phyloP scores from a whole-genome alignment of 2,888 invertebrate genomes.

The Polyommatus icarus region DNA sequence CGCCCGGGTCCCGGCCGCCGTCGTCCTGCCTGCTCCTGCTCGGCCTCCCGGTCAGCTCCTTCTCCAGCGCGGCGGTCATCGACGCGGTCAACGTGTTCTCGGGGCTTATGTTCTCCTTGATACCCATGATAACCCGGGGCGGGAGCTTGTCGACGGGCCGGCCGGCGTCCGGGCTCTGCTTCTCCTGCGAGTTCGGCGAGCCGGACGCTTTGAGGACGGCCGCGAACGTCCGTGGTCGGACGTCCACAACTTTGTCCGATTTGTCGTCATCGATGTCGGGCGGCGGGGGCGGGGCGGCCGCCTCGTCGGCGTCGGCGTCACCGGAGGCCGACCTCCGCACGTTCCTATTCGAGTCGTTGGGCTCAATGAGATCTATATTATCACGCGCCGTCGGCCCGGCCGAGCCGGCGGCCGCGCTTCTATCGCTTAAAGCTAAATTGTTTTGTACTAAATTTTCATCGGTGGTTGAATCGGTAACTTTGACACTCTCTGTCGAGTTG shows the following conservation, averaged over 20 bases:
- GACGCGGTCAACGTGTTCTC: slow-evolving; percentile 79
- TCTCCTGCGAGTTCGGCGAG: slow-evolving; percentile 68
- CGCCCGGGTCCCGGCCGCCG: slow-evolving; percentile 51
- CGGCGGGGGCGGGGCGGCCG: slow-evolving; percentile 40
- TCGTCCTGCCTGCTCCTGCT: slow-evolving; percentile 54
- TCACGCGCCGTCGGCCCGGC: slow-evolving; percentile 55
- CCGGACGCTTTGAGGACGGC: slow-evolving; percentile 71
- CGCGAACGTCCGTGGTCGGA: slow-evolving; percentile 67
- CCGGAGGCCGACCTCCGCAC: slow-evolving; percentile 40
- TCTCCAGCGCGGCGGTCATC: slow-evolving; percentile 64
- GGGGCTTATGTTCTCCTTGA: slow-evolving; percentile 83
- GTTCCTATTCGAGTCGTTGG: slow-evolving; percentile 65
- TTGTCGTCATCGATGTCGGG: slow-evolving; percentile 50
- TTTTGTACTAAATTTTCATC: slow-evolving; percentile 77
- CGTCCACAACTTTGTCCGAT: slow-evolving; percentile 51
- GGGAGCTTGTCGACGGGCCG: slow-evolving; percentile 75
- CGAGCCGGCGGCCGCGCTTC: slow-evolving; percentile 51
- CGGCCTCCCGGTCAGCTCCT: slow-evolving; percentile 60
- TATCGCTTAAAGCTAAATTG: slow-evolving; percentile 71
- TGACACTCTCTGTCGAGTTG: slow-evolving; percentile 48
- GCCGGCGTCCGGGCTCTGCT: slow-evolving; percentile 67
- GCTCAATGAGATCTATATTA: slow-evolving; percentile 68
- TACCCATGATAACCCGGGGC: slow-evolving; percentile 78
- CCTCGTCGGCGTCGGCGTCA: slow-evolving; percentile 42
- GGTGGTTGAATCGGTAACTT: slow-evolving; percentile 73